A percentile compares a stretch with the other conserved stretches of the same genome.
These are phyloP conservation scores for Temnothorax unifasciatus DNA, from an alignment of 2,888 invertebrate genomes.

Conservation along the genomic window DNA sequence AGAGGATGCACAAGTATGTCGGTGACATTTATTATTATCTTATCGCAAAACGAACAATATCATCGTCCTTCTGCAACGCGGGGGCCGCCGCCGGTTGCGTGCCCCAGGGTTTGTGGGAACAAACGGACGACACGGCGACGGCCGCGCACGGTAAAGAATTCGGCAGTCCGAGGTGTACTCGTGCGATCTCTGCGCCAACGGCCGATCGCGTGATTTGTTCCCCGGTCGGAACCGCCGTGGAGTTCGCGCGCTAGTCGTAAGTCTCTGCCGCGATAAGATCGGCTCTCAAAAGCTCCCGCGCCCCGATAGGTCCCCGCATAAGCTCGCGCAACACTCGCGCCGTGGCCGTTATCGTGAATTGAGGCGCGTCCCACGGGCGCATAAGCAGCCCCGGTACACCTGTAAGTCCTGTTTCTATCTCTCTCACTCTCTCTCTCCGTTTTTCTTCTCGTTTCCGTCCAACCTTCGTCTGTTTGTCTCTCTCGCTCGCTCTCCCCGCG, in stretches of 20 bases:
- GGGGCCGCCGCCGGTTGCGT: no score
- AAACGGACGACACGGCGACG: neutral
- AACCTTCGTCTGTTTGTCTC: neutral
- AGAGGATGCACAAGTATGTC: neutral
- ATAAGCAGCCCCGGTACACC: constrained; percentile 79
- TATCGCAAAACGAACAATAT: neutral
- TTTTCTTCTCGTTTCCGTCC: constrained; percentile 57
- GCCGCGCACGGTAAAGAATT: neutral
- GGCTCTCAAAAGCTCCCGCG: constrained; percentile 80
- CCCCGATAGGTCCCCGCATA: constrained; percentile 58
- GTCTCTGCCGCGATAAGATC: constrained; percentile 80
- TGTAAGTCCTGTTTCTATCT: constrained; percentile 79
- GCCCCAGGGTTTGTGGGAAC: constrained; percentile 12
- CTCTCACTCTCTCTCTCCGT: constrained; percentile 41
- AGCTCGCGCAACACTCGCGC: constrained; percentile 50
- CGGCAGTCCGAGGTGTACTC: constrained; percentile 21
- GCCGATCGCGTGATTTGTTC: constrained; percentile 68
- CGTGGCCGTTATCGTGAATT: constrained; percentile 82
- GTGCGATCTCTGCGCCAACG: constrained; percentile 37
- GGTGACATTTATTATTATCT: neutral
- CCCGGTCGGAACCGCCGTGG: constrained; percentile 66
- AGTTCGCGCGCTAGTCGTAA: constrained; percentile 76
- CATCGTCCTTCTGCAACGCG: neutral
- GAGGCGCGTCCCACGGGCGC: constrained; percentile 74
- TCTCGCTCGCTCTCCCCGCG: neutral